These are phyloP conservation scores for Neoascia interrupta DNA, from an alignment of 2,888 invertebrate genomes.

Conservation along the genomic window DNA sequence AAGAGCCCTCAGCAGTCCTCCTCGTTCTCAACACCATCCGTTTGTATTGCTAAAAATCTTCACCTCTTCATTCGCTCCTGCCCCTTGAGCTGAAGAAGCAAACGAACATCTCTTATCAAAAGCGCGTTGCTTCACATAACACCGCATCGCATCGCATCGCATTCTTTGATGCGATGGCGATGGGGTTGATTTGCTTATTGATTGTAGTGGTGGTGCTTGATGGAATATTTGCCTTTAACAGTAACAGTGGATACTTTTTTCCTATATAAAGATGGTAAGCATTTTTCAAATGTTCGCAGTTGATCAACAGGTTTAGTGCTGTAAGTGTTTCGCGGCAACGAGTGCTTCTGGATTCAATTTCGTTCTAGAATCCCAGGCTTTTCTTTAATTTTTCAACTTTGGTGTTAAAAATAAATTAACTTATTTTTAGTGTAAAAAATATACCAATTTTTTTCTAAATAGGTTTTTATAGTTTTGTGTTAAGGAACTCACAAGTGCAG, in stretches of 20 bases:
- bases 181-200: constrained; percentile 52
- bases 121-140: constrained; percentile 6
- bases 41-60: constrained; percentile 17
- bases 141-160: constrained; percentile 50
- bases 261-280: constrained; percentile 52
- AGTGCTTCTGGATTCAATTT: no score
- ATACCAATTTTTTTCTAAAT: neutral
- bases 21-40: neutral
- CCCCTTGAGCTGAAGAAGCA: no score
- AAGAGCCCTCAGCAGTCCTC: constrained; percentile 32
- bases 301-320: constrained; percentile 61
- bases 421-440: neutral
- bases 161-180: constrained; percentile 45
- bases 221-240: no score
- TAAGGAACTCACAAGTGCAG: neutral
- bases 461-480: neutral
- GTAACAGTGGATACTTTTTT: constrained; percentile 30
- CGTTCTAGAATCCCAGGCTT: neutral
- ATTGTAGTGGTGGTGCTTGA: constrained; percentile 25
- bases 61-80: neutral
- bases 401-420: neutral
- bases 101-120: constrained; percentile 15
- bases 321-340: constrained; percentile 14
- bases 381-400: neutral
- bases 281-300: constrained; percentile 56